phyloP scores from a whole-genome alignment of 2,797 vertebrate genomes.

The Acanthurus tractus region DNA sequence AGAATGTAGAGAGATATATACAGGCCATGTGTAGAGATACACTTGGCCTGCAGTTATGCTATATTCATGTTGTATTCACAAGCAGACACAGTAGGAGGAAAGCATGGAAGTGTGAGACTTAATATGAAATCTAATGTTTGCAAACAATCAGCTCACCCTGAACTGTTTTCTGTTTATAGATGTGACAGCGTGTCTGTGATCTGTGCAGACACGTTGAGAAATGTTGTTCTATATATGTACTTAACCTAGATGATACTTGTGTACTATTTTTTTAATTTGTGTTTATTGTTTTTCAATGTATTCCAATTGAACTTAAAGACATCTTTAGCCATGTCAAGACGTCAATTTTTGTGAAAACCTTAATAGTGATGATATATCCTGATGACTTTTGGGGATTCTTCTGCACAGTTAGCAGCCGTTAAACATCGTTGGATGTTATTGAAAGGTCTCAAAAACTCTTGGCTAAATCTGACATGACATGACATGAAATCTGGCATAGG shows the following conservation, averaged over 20 bases:
- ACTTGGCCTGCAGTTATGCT: neutral
- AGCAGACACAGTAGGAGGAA: neutral
- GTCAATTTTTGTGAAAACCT: neutral
- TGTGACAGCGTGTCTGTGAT: slow-evolving; percentile 16
- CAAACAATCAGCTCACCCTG: slow-evolving; percentile 14
- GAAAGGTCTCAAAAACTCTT: neutral
- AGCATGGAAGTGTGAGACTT: neutral
- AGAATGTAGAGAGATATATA: slow-evolving; percentile 5
- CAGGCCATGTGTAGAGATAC: neutral
- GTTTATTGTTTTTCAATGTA: neutral
- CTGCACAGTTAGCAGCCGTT: neutral
- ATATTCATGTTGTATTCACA: slow-evolving; percentile 37
- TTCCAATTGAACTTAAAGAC: neutral
- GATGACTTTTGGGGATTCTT: neutral
- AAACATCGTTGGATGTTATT: neutral
- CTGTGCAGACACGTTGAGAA: slow-evolving; percentile 1
- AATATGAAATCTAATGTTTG: slow-evolving; percentile 33
- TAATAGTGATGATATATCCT: neutral
- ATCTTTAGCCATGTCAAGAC: neutral
- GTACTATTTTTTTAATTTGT: neutral
- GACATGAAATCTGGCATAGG: neutral
- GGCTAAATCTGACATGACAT: no score
- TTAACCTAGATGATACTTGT: neutral
- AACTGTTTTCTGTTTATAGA: slow-evolving; percentile 25
- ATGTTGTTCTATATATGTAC: neutral